Conservation (phyloP, 2,113 vertebrate species). For the Rhizomys pruinosus region DNA sequence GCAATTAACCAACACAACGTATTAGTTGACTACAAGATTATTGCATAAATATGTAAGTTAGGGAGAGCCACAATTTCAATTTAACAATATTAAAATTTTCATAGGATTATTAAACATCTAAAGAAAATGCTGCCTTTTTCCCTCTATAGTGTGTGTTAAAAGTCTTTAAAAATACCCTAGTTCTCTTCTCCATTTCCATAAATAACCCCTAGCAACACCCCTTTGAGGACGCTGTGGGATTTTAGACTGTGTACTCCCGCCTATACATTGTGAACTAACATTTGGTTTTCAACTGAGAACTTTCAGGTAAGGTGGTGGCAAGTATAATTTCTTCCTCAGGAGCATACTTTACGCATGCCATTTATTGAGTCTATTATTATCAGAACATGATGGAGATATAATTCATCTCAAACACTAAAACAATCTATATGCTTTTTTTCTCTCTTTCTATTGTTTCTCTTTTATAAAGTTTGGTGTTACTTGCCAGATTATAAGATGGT, state of each 20-base stretch:
- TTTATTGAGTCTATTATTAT: constrained; percentile 75
- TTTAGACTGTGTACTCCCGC: constrained; percentile 74
- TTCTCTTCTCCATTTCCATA: constrained; percentile 71
- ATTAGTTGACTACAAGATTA: constrained; percentile 67
- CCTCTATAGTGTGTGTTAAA: constrained; percentile 38
- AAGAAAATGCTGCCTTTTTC: constrained; percentile 59
- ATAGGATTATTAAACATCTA: constrained; percentile 62
- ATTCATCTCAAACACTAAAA: constrained; percentile 71
- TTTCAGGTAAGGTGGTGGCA: constrained; percentile 82
- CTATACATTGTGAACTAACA: constrained; percentile 77
- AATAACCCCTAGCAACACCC: constrained; percentile 76
- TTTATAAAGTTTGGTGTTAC: constrained; percentile 33
- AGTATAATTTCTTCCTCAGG: constrained; percentile 76
- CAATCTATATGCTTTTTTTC: constrained; percentile 35
- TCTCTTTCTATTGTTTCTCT: constrained; percentile 65
- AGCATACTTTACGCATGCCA: constrained; percentile 61
- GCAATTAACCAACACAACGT: constrained; percentile 64
- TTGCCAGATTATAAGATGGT: constrained; percentile 1
- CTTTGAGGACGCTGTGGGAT: constrained; percentile 68
- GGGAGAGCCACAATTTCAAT: constrained; percentile 67
- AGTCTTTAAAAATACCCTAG: constrained; percentile 76
- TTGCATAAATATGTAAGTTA: constrained; percentile 72
- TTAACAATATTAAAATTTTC: constrained; percentile 74
- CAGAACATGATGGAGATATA: constrained; percentile 81
- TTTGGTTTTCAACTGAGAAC: constrained; percentile 76